Conservation (phyloP, 2,113 vertebrate species). For the Dasyurus viverrinus region DNA sequence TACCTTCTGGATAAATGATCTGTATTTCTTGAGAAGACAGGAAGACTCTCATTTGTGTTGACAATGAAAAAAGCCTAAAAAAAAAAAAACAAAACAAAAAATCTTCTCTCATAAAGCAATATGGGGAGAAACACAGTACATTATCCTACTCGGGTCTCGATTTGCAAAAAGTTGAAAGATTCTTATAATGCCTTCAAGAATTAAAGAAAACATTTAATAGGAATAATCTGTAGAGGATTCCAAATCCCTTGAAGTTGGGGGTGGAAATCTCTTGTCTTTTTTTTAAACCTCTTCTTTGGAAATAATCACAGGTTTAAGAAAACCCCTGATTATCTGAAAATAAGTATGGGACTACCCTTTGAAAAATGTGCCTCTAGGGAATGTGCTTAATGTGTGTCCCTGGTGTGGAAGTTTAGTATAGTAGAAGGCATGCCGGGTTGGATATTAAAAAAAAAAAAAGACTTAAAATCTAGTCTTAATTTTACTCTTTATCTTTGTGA, state of each 20-base stretch:
- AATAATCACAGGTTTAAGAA: not conserved
- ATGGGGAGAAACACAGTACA: not conserved
- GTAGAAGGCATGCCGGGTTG: not conserved
- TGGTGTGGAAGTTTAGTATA: not conserved
- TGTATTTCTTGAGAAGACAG: constrained; percentile 13
- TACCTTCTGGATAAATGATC: constrained; percentile 44
- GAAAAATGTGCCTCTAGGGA: not conserved
- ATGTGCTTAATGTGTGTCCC: not conserved
- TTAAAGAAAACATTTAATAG: not conserved
- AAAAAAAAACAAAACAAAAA: not conserved
- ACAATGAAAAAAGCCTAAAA: not conserved
- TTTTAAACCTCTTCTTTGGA: not conserved
- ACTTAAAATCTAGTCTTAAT: not conserved
- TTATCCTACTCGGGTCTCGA: not conserved
- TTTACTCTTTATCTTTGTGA: not conserved
- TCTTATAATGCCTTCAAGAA: not conserved
- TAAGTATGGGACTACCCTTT: not conserved
- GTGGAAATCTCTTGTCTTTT: not conserved
- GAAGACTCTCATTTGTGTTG: not conserved
- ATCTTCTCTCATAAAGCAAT: not conserved
- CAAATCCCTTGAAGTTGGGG: not conserved
- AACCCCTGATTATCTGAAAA: not conserved
- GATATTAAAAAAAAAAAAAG: not conserved
- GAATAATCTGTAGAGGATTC: not conserved
- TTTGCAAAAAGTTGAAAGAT: not conserved